phyloP scores from a whole-genome alignment of 53 echinoderm and acorn worm species.

The Crossaster papposus region DNA sequence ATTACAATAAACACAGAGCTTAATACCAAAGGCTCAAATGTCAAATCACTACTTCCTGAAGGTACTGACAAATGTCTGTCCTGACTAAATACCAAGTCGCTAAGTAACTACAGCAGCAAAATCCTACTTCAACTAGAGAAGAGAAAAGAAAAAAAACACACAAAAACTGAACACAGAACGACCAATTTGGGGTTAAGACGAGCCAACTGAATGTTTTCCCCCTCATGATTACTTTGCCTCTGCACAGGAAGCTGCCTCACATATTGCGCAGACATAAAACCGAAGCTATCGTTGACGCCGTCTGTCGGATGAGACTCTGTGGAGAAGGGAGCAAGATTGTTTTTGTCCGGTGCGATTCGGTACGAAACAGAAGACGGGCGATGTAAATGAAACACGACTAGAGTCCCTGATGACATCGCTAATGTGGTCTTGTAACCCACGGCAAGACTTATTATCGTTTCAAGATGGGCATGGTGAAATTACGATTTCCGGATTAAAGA shows the following conservation, averaged over 20 bases:
- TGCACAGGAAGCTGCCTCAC: conserved; percentile 18
- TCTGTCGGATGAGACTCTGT: conserved; percentile 11
- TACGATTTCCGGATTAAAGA: neutral
- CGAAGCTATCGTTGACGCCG: conserved; percentile 2
- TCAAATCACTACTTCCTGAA: conserved; percentile 16
- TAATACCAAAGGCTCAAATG: conserved; percentile 24
- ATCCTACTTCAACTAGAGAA: neutral
- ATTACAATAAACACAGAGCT: conserved; percentile 29
- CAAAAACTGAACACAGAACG: neutral
- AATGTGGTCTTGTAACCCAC: neutral
- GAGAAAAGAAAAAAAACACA: neutral
- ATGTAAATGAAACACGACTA: conserved; percentile 51
- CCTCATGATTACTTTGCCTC: conserved; percentile 33
- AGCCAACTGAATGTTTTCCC: conserved; percentile 16
- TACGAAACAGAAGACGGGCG: conserved; percentile 5
- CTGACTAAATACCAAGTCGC: neutral
- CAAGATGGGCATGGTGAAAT: neutral
- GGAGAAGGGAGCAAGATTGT: conserved; percentile 3
- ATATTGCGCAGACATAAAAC: conserved; percentile 26
- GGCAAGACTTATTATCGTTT: neutral
- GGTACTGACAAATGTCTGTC: neutral
- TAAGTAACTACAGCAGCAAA: neutral
- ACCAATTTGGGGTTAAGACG: conserved; percentile 19
- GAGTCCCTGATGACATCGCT: conserved; percentile 11
- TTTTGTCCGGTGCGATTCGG: neutral